phyloP scores from a whole-genome alignment of 1,140 invertebrate species.

The Lethocerus indicus region DNA sequence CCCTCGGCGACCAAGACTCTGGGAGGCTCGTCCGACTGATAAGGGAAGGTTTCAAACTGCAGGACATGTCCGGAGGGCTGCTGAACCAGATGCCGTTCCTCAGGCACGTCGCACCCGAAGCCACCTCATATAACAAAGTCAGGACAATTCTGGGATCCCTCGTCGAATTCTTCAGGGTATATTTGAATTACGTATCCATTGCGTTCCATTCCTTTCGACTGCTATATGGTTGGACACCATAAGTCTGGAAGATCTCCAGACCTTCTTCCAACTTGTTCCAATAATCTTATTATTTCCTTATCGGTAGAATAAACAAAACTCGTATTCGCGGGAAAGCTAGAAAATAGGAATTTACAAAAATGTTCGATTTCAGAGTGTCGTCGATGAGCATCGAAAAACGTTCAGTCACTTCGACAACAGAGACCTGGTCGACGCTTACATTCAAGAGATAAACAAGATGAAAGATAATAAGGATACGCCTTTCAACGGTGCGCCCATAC shows the following conservation, averaged over 20 bases:
- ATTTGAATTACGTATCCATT: no score
- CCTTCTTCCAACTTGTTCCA: background rate
- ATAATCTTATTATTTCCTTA: background rate
- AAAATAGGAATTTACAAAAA: background rate
- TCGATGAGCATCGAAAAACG: constrained; percentile 35
- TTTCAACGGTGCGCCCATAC: constrained; percentile 2
- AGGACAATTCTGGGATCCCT: constrained; percentile 23
- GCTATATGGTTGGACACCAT: no score
- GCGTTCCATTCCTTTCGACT: no score
- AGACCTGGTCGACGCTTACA: constrained; percentile 52
- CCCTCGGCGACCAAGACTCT: constrained; percentile 33
- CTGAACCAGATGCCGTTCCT: constrained; percentile 46
- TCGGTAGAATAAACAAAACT: background rate
- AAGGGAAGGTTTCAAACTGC: constrained; percentile 34
- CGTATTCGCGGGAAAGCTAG: background rate
- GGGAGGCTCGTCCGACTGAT: constrained; percentile 31
- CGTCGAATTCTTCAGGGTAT: constrained; percentile 19
- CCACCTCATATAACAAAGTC: constrained; percentile 36
- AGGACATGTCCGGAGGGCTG: constrained; percentile 45
- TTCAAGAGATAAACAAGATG: constrained; percentile 33
- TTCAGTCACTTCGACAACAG: constrained; percentile 30
- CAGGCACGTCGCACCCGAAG: constrained; percentile 36
- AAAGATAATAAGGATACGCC: background rate
- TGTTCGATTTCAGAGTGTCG: constrained; percentile 26
- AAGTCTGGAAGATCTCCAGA: no score